These are phyloP conservation scores for Parapsyche elsis DNA, from an alignment of 1,140 invertebrate species.

Conservation along the genomic window DNA sequence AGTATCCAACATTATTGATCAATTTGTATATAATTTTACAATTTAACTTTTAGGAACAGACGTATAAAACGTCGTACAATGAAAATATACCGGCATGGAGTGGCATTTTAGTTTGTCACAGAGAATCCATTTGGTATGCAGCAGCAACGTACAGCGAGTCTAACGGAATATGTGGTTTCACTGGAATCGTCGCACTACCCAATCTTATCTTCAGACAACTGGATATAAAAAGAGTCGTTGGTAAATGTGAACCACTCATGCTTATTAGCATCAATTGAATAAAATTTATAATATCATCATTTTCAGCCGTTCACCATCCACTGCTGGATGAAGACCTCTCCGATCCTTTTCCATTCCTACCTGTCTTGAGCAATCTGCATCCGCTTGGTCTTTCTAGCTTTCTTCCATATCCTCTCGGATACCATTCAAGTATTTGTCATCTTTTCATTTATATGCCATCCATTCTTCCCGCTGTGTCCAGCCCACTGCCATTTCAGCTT, in stretches of 20 bases:
- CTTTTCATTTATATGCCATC: too few relatives aligned
- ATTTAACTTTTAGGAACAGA: neutral
- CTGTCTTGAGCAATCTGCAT: too few relatives aligned
- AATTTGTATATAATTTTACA: too few relatives aligned
- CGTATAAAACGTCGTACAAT: neutral
- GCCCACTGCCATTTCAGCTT: too few relatives aligned
- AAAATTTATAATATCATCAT: neutral
- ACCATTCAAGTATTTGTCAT: too few relatives aligned
- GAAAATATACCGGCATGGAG: constrained; percentile 62
- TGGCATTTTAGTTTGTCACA: constrained; percentile 71
- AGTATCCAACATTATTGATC: neutral
- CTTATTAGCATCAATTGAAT: constrained; percentile 35
- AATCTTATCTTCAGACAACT: constrained; percentile 67
- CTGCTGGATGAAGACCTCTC: too few relatives aligned
- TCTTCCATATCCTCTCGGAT: too few relatives aligned
- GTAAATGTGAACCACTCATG: constrained; percentile 57
- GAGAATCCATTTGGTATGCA: constrained; percentile 71
- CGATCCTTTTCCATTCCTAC: too few relatives aligned
- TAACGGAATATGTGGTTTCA: constrained; percentile 67
- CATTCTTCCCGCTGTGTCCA: too few relatives aligned
- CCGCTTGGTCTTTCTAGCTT: too few relatives aligned
- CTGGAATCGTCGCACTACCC: constrained; percentile 60
- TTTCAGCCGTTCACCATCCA: too few relatives aligned
- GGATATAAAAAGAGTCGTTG: constrained; percentile 63
- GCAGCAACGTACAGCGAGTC: constrained; percentile 69